phyloP scores from a whole-genome alignment of 2,797 vertebrate species.

The Crax fasciolata region DNA sequence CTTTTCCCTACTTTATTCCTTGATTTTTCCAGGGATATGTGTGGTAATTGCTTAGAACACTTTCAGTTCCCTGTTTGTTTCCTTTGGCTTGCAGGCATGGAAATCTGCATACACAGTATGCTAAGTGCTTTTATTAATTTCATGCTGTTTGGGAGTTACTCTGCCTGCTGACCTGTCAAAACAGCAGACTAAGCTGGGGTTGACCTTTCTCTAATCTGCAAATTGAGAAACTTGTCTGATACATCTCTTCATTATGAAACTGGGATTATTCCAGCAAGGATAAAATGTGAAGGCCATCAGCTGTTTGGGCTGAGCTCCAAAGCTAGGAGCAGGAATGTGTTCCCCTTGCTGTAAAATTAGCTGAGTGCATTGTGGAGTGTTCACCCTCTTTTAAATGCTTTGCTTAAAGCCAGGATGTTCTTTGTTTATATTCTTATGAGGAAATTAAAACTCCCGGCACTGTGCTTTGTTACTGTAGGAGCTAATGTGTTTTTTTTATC shows the following conservation, averaged over 20 bases:
- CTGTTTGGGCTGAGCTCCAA: background rate
- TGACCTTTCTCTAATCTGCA: conserved; percentile 51
- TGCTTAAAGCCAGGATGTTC: background rate
- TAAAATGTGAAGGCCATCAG: conserved; percentile 28
- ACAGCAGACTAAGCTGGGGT: background rate
- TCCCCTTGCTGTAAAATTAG: background rate
- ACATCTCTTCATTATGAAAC: conserved; percentile 57
- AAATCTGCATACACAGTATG: background rate
- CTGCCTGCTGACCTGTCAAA: background rate
- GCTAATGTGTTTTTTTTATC: conserved; percentile 19
- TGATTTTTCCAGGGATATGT: background rate
- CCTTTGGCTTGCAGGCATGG: background rate
- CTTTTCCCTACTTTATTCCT: background rate
- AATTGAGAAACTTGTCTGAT: conserved; percentile 44
- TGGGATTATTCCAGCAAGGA: conserved; percentile 34
- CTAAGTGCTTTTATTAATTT: conserved; percentile 14
- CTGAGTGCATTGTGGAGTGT: background rate
- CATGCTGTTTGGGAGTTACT: background rate
- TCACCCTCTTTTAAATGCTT: background rate
- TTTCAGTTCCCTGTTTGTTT: conserved; percentile 12
- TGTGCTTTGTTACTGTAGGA: background rate
- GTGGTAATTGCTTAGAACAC: background rate
- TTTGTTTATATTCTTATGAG: background rate
- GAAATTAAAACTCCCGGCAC: background rate
- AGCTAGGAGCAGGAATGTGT: background rate